Conservation (phyloP, 2,888 invertebrate genomes). For the Nipponacmea schrenckii region DNA sequence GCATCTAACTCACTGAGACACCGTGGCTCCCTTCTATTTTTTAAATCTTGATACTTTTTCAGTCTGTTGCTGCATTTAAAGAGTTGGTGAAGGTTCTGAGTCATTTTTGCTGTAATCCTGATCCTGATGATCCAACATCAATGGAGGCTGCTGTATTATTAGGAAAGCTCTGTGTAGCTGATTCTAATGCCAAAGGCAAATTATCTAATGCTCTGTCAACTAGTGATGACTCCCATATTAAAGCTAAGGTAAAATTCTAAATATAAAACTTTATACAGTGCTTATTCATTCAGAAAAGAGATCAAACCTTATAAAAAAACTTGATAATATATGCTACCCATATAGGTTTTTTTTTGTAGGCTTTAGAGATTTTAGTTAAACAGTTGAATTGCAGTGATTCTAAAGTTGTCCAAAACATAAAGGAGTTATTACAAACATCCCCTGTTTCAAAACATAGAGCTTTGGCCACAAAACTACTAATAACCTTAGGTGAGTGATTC, state of each 20-base stretch:
- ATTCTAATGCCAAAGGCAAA: conserved; percentile 56
- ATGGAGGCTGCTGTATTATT: conserved; percentile 62
- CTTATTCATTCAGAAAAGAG: background rate
- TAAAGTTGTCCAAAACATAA: conserved; percentile 50
- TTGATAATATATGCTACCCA: no score
- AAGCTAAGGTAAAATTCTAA: conserved; percentile 47
- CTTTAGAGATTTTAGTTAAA: conserved; percentile 60
- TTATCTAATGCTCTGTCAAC: conserved; percentile 50
- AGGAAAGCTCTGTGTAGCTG: conserved; percentile 60
- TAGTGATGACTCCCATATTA: conserved; percentile 51
- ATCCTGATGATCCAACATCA: conserved; percentile 56
- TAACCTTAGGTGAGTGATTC: conserved; percentile 47
- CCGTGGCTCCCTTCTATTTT: no score
- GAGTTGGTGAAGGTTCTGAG: conserved; percentile 60
- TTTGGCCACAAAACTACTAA: conserved; percentile 58
- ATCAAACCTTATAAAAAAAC: no score
- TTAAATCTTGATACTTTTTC: conserved; percentile 16
- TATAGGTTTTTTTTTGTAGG: no score
- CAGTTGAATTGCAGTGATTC: conserved; percentile 54
- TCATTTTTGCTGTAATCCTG: conserved; percentile 58
- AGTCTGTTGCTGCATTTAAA: conserved; percentile 54
- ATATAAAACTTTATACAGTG: background rate
- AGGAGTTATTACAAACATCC: conserved; percentile 52
- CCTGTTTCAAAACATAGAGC: conserved; percentile 61
- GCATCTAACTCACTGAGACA: no score